Base-by-base conservation (phyloP, 1,140 invertebrate species). In the Drosophila trapezifrons region DNA sequence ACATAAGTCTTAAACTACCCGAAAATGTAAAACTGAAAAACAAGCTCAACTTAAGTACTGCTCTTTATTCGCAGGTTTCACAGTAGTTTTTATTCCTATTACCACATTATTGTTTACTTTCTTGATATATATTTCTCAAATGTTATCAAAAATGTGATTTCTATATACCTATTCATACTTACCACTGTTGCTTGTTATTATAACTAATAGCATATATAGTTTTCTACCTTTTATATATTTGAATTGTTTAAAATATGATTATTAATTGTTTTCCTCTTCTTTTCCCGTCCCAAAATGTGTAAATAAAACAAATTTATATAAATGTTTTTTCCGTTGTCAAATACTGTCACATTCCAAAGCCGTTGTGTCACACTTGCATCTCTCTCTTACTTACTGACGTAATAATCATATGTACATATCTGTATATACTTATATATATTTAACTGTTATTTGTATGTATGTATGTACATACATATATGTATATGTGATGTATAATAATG, bases 381-480 rank as follows among this genome's bases (percentile, higher is more conserved):
- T 52, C 49, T 52, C 15, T 38, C 29, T 52, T 52, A 35, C 29
- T 55, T 56, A 62, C 56, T 77, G 56, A 71, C 38, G 13, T 67
- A 76, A 42, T 20, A 40, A 46, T 37, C 73, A 45, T 47, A 32
- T 70, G 22, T 71, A 57, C 67, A 71, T 71, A 71, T 70, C 17
- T 71, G 66, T 69, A 70, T 71, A 70, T 70, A 57, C 42, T 37
- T 57, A 57, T 71, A 40, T 38, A 38, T 35, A 20, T 15, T 51
- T 27, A 40, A 45, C 18, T 27, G 4, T 25, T 70, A 40, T 29
- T 45, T 76, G 46, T 62, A 64, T 58, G 42, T 45, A 51, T 59
- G 47, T 74, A 74, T 45, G 49, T 78, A 62, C 54, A 64, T 78
- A 57, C 52, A 78, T 54, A 22, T 77, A 43, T 77, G 69, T 73